Evolutionary conservation across 2,113 vertebrate species (phyloP).

Genomic region (Lagopus muta): DNA sequence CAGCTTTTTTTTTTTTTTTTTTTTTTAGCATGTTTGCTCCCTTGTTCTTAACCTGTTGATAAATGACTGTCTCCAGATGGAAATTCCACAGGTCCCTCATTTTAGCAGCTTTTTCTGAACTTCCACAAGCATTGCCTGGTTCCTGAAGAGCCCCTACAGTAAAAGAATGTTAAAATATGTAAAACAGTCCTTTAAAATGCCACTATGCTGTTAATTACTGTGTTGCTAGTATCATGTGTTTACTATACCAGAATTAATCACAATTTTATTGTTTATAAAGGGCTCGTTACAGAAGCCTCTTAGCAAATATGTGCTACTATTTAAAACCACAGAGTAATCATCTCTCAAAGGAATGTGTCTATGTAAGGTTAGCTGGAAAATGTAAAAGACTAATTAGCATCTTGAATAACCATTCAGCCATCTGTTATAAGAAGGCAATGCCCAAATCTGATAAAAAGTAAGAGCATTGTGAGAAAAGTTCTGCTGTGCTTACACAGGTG

Average conservation of each 20-base stretch:
- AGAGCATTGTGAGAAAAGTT: not conserved
- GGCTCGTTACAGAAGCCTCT: slow-evolving; percentile 37
- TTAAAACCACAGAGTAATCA: slow-evolving; percentile 51
- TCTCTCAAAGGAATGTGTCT: slow-evolving; percentile 49
- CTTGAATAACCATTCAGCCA: slow-evolving; percentile 40
- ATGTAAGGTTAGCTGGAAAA: slow-evolving; percentile 64
- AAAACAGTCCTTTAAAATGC: slow-evolving; percentile 35
- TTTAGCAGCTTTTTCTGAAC: not conserved
- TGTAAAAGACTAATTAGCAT: slow-evolving; percentile 58
- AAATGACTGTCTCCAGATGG: not conserved
- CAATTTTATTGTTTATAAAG: slow-evolving; percentile 52
- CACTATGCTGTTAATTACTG: slow-evolving; percentile 14
- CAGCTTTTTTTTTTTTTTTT: not conserved
- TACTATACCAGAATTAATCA: slow-evolving; percentile 16
- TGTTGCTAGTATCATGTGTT: not conserved
- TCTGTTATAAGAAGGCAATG: slow-evolving; percentile 43
- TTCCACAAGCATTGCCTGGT: not conserved
- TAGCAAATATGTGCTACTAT: slow-evolving; percentile 47
- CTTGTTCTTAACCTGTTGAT: not conserved
- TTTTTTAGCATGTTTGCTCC: not conserved
- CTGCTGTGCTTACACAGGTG: not conserved
- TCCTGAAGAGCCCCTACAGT: not conserved
- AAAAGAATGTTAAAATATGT: not conserved
- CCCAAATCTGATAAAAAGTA: slow-evolving; percentile 22
- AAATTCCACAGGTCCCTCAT: not conserved